Evolutionary conservation across 2,797 vertebrate genomes (phyloP), one percentile per base, ranked within the genome.

Genomic region (Alfaro cultratus): DNA sequence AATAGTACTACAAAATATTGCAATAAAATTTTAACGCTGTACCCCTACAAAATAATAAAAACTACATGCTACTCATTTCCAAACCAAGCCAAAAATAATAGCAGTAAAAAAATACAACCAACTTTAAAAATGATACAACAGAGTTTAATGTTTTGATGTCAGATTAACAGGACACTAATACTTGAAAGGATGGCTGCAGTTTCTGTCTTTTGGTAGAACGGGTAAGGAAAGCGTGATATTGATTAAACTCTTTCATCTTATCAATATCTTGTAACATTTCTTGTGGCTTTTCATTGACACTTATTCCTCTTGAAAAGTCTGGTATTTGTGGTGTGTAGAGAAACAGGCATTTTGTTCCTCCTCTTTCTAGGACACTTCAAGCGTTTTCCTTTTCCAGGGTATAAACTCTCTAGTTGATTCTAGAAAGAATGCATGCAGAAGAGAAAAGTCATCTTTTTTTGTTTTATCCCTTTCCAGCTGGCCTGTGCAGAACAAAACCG

Each of bases 401-500:
- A 1, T 0, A 55, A 34, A 34, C 47, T 79, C 57, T 82, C 46
- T 31, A 31, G 60, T 75, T 9, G 49, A 51, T 23, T 51, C 49
- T 51, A 23, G 49, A 8, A 51, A 51, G 49, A 71, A 74, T 49
- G 80, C 62, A 79, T 60, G 71, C 81, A 79, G 64, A 80, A 75
- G 76, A 90, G 81, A 86, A 78, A 87, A 85, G 79, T 67, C 77
- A 77, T 80, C 76, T 81, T 75, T 85, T 79, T 80, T 11, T 45
- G 0, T 43, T 49, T 85, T 82, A 51, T 71, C 80, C 84, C 74
- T 71, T 41, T 81, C 85, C 80, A 78, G 73, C 72, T 82, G 77
- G 64, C 70, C 74, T 57, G 62, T 60, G 76, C 80, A 67, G 55
- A 76, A 81, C 74, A 79, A 76, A 68, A 60, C n/a, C 74, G 64